phyloP scores from a whole-genome alignment of 2,888 invertebrate species.

The Malacosoma neustria region DNA sequence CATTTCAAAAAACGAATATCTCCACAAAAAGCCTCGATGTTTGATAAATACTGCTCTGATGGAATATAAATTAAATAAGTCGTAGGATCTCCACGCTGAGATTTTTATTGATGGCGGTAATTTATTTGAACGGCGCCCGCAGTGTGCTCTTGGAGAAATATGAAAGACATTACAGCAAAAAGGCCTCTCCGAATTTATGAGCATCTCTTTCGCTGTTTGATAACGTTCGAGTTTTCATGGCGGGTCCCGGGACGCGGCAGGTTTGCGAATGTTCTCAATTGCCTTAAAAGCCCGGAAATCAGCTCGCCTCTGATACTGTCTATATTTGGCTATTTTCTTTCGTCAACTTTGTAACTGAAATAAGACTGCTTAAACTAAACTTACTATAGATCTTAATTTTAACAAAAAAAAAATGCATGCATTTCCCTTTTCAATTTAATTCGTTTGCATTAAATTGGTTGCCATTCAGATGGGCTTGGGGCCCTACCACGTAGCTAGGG shows the following conservation, averaged over 20 bases:
- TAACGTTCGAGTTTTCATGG: slow-evolving; percentile 37
- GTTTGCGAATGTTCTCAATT: slow-evolving; percentile 40
- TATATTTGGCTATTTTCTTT: neutral
- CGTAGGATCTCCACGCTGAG: slow-evolving; percentile 59
- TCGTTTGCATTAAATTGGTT: too few species aligned
- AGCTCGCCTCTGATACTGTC: slow-evolving; percentile 9
- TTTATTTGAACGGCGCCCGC: slow-evolving; percentile 71
- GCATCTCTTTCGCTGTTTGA: slow-evolving; percentile 64
- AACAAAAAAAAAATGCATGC: too few species aligned
- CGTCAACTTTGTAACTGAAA: too few species aligned
- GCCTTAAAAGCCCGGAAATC: slow-evolving; percentile 39
- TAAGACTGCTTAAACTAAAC: too few species aligned
- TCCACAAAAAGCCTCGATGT: slow-evolving; percentile 41
- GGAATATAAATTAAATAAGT: slow-evolving; percentile 74
- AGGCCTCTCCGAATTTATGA: slow-evolving; percentile 70
- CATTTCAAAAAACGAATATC: slow-evolving; percentile 24
- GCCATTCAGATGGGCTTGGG: neutral
- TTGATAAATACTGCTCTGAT: slow-evolving; percentile 66
- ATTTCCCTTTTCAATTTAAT: too few species aligned
- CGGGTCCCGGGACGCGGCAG: slow-evolving; percentile 15
- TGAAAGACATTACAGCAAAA: slow-evolving; percentile 72
- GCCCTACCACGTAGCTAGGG: neutral
- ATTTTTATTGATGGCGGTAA: slow-evolving; percentile 73
- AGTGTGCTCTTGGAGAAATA: slow-evolving; percentile 68
- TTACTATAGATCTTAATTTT: too few species aligned